Evolutionary conservation across 2,888 invertebrate genomes (phyloP), one percentile per base, ranked within the genome.

Genomic region (Acanthosepion esculentum): DNA sequence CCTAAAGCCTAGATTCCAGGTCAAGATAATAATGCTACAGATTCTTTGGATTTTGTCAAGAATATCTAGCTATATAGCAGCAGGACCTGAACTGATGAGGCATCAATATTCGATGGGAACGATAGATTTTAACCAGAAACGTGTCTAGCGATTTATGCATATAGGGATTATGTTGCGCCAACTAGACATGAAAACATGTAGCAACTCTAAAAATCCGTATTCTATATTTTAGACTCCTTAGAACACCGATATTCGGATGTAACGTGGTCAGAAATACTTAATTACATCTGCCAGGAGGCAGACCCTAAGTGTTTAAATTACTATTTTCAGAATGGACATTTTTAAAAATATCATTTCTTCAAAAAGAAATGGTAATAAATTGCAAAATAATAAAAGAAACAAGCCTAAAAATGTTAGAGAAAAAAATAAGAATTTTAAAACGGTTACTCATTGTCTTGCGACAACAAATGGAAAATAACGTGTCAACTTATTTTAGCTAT

Each of bases 401-500:
- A 78, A 78, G 5, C 5, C 12, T n/a, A 78, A n/a, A 33, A 12
- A 78, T n/a, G 33, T 12, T 5, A 33, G n/a, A 15, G n/a, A 78
- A 78, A n/a, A 78, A 15, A 78, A 12, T 0, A 41, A 15, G n/a
- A n/a, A 78, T n/a, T n/a, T 3, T 12, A n/a, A n/a, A n/a, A 20
- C n/a, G n/a, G 78, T 12, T 10, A 18, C n/a, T 78, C 78, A 78
- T 78, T 78, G 78, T 78, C 15, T n/a, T 78, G n/a, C 78, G 78
- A 78, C n/a, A 15, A 78, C n/a, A 78, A 78, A 78, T 78, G 78
- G n/a, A 78, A 78, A 78, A 78, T 78, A 33, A 78, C n/a, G 78
- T 78, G 78, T 78, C 78, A 78, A 78, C n/a, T 78, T 78, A 78
- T 78, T 78, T 33, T 78, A n/a, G 78, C 78, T 78, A 78, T 78